Base-by-base conservation (phyloP, 1,140 invertebrate species). In the Halyomorpha halys region DNA sequence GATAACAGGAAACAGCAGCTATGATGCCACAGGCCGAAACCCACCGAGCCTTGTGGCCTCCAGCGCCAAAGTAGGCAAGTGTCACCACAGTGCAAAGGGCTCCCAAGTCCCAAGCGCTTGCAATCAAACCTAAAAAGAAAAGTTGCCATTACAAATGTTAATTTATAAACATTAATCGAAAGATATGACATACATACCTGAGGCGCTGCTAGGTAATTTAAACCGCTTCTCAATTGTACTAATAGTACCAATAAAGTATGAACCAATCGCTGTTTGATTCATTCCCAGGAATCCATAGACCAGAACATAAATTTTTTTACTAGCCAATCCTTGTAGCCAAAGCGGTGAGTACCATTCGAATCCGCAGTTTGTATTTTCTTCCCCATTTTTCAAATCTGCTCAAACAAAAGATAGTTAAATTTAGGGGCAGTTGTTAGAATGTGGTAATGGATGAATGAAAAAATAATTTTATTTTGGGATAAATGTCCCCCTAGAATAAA, bases 161-260 rank as follows among this genome's bases (percentile, higher is more conserved):
- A 34, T 25, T 18, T 64, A 39, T 56, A 56, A 56, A 53, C 13
- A 23, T 39, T 6, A 64, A 64, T 21, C 19, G 1, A 21, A 54
- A 51, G 18, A 11, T 51, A 30, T 30, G 4, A 19, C 18, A 63
- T 15, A 59, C 73, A 75, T 72, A 83, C 84, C 87, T 62, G 85
- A 85, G 21, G 83, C 83, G 72, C 82, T 81, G 8, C 85, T 87
- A 2, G 84, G 83, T 69, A 89, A 86, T 70, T 86, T 87, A 71
- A 87, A 90, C 65, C 86, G 77, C 70, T 89, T 89, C 72, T 90
- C 87, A 27, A 90, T 76, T 2, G 87, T 90, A 34, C 86, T 86
- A 45, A 89, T 83, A 9, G 84, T 86, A 14, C 84, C 85, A 68
- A 85, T 84, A 65, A 85, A 84, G 70, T 89, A 90, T 2, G 85